Conservation (phyloP, 2,113 vertebrate genomes). For the Heptranchias perlo region DNA sequence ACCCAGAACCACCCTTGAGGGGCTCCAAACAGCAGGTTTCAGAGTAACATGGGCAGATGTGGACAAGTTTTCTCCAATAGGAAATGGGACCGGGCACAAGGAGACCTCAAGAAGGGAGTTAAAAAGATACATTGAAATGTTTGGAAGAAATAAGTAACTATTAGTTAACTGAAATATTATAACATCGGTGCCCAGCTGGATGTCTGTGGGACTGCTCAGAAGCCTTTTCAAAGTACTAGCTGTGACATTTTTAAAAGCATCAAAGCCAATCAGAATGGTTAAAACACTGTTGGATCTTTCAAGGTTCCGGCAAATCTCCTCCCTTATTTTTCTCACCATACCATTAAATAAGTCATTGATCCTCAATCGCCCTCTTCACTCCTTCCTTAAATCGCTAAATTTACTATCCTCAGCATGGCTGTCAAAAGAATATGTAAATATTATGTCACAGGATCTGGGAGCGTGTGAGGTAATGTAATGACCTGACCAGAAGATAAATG, state of each 20-base stretch:
- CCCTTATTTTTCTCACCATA: background rate
- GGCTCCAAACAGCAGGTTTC: background rate
- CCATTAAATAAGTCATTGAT: constrained; percentile 25
- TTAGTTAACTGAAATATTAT: background rate
- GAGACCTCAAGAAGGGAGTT: background rate
- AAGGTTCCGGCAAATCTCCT: background rate
- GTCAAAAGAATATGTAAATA: constrained; percentile 60
- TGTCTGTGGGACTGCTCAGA: background rate
- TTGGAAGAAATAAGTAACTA: background rate
- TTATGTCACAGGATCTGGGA: constrained; percentile 61
- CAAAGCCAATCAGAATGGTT: constrained; percentile 12
- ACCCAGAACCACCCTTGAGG: background rate
- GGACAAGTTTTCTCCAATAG: background rate
- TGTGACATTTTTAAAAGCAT: background rate
- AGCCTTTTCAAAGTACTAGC: background rate
- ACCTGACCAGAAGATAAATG: constrained; percentile 69
- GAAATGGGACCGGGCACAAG: background rate
- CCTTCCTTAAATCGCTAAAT: constrained; percentile 63
- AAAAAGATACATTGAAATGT: background rate
- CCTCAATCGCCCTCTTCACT: constrained; percentile 23
- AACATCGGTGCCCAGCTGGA: background rate
- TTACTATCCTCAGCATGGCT: constrained; percentile 49
- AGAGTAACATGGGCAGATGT: background rate
- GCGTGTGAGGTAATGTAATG: constrained; percentile 58
- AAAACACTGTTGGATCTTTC: background rate